phyloP scores from a whole-genome alignment of 2,888 invertebrate genomes.

The Odontomyia ornata region DNA sequence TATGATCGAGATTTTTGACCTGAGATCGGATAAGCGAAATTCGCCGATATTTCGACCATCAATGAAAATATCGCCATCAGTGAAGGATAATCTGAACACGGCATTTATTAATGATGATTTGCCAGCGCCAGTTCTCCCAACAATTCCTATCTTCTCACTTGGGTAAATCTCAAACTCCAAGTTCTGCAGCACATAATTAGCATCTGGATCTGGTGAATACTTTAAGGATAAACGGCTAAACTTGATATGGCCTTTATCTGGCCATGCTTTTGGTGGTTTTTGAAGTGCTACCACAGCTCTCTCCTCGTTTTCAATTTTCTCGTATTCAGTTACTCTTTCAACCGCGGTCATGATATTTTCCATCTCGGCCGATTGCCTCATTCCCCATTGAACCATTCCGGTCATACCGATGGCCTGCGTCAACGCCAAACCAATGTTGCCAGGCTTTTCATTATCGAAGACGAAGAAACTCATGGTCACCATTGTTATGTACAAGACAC shows the following conservation, averaged over 20 bases:
- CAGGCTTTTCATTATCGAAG: constrained; percentile 72
- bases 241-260: constrained; percentile 72
- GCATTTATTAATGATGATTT: constrained; percentile 76
- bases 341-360: constrained; percentile 91
- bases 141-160: constrained; percentile 75
- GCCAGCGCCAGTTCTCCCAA: constrained; percentile 79
- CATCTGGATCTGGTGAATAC: constrained; percentile 72
- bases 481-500: constrained; percentile 83
- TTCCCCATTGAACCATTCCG: constrained; percentile 80
- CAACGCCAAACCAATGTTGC: constrained; percentile 80
- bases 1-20: constrained; percentile 82
- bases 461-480: constrained; percentile 81
- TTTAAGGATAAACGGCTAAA: constrained; percentile 76
- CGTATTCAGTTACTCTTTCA: constrained; percentile 80
- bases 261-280: constrained; percentile 76
- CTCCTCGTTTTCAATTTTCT: constrained; percentile 65
- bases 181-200: constrained; percentile 78
- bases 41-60: constrained; percentile 78
- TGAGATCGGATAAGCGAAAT: constrained; percentile 78
- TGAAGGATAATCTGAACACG: constrained; percentile 80
- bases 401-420: constrained; percentile 83
- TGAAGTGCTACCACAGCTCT: constrained; percentile 73
- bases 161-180: constrained; percentile 72
- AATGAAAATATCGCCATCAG: constrained; percentile 81
- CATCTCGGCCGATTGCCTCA: constrained; percentile 90